Evolutionary conservation across 2,113 vertebrate genomes (phyloP).

Genomic region (Regulus satrapa): DNA sequence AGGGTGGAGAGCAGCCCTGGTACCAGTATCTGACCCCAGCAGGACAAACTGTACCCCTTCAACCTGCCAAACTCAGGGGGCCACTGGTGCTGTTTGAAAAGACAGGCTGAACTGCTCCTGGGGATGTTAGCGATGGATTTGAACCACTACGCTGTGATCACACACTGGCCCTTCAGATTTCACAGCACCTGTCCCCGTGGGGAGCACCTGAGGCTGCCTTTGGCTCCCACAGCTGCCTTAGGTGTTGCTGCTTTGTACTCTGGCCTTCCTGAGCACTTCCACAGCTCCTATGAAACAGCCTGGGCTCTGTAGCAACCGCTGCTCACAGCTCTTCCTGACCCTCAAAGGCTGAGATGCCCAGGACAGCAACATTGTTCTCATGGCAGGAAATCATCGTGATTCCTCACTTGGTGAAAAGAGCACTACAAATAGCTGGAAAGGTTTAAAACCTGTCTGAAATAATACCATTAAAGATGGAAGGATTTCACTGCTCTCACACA

Average conservation of each 20-base stretch:
- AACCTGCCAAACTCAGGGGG: not conserved
- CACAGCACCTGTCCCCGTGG: not conserved
- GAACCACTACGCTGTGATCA: not conserved
- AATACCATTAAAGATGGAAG: not conserved
- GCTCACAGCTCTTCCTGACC: not conserved
- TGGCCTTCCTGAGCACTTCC: not conserved
- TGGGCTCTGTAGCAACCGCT: not conserved
- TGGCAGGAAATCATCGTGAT: not conserved
- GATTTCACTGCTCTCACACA: not conserved
- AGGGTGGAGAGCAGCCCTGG: not conserved
- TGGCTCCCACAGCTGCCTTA: not conserved
- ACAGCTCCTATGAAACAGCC: not conserved
- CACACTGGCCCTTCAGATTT: fast-evolving
- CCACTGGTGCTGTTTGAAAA: not conserved
- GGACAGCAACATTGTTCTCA: not conserved
- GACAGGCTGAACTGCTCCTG: not conserved
- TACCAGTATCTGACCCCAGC: not conserved
- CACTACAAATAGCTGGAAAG: not conserved
- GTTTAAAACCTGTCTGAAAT: conserved; percentile 30
- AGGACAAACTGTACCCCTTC: not conserved
- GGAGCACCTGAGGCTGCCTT: not conserved
- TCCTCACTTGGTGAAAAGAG: not conserved
- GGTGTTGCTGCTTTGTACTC: not conserved
- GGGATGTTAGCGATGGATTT: not conserved
- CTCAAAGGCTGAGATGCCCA: not conserved